phyloP scores from a whole-genome alignment of 1,140 invertebrate species.

The Phymastichus coffea region DNA sequence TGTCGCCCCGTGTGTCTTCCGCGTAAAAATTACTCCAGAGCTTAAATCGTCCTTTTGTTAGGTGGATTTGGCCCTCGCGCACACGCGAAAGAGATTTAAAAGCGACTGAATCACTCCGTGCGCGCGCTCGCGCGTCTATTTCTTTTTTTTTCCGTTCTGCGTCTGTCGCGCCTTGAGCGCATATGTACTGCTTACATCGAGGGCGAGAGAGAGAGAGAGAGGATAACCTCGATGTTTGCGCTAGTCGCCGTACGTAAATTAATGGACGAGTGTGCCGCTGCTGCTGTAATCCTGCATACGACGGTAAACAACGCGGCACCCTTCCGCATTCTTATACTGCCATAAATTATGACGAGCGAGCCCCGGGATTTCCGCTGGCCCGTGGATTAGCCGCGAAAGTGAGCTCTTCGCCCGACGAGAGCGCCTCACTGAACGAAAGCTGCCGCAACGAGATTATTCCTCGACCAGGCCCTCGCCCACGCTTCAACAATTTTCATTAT shows the following conservation, averaged over 20 bases:
- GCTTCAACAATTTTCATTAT: conserved; percentile 38
- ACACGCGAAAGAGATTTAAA: conserved; percentile 24
- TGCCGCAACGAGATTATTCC: conserved; percentile 33
- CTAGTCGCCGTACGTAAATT: conserved; percentile 31
- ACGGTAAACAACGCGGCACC: conserved; percentile 46
- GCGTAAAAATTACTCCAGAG: conserved; percentile 19
- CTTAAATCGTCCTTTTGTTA: conserved; percentile 25
- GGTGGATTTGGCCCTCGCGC: conserved; percentile 5
- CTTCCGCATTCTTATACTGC: conserved; percentile 54
- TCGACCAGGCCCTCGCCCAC: no score
- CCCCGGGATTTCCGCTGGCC: conserved; percentile 33
- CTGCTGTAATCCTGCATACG: conserved; percentile 38
- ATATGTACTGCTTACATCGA: conserved; percentile 20
- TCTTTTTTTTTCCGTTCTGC: not conserved
- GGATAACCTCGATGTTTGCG: conserved; percentile 18
- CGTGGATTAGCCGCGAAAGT: conserved; percentile 37
- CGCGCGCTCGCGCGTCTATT: not conserved
- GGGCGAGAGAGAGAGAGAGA: conserved; percentile 24
- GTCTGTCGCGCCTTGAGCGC: not conserved
- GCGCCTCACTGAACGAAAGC: no score
- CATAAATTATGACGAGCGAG: conserved; percentile 51
- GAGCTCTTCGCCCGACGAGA: conserved; percentile 29
- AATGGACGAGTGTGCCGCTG: conserved; percentile 35
- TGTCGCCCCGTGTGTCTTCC: not conserved
- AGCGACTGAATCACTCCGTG: no score